Base-by-base conservation (phyloP, 2,113 vertebrate genomes). In the Enhydra lutris region DNA sequence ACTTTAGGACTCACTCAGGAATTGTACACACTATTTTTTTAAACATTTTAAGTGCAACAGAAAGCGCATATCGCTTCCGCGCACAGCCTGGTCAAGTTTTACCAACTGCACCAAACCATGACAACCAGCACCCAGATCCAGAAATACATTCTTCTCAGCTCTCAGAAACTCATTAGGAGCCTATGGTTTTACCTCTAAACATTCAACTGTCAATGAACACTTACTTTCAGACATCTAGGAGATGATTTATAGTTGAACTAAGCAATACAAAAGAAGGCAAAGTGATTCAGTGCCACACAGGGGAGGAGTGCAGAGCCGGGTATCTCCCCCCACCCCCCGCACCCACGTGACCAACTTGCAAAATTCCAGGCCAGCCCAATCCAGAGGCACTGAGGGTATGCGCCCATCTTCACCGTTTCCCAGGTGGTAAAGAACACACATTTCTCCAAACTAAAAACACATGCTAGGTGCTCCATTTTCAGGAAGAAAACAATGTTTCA, bases 301-400 rank as follows among this genome's bases (percentile, higher is more conserved):
- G 15, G 50, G 31, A 36, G 55, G 57, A 67, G 45, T 34, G 18
- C 11, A 9, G 29, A 1, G 9, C 50, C 7, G 24, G 9, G 3
- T 4, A 2, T 3, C 17, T 5, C 50, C 71, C 31, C 31, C 21
- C 24, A 21, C 21, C 31, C 42, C 59, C 55, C 10, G 4, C 59
- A 34, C 36, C 55, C 39, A 52, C 4, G 3, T 3, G 24, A 93
- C 20, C 29, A 69, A 29, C 26, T 4, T 21, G 26, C 59, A 34
- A 7, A 13, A 71, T 20, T n/a, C 45, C n/a, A 52, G 24, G 23
- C 10, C 0, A 12, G 26, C 34, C n/a, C 31, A 6, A 29, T 2
- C 57, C 36, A 0, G 2, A 15, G 79, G 18, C 55, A 2, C 31
- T 47, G 67, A 12, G 23, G 8, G 21, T 4, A 4, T 0, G 4